Base-by-base conservation (phyloP, 2,888 invertebrate species). In the Neoascia interrupta region DNA sequence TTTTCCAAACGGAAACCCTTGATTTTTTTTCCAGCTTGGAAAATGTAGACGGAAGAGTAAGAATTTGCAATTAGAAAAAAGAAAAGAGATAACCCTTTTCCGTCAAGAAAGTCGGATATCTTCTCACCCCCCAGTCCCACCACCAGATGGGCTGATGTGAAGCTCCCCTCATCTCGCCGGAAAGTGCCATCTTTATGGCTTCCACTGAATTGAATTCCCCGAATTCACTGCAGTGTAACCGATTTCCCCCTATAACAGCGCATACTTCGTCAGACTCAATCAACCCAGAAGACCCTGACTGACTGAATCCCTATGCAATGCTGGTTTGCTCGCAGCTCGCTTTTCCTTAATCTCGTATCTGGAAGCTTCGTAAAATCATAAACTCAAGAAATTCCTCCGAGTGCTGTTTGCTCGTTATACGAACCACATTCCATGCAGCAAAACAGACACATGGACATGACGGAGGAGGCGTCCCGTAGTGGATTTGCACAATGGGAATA, bases 341-440 rank as follows among this genome's bases (percentile, higher is more conserved):
- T 36, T 54, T 49, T 28, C 11, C 34, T 21, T 31, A 49, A 61
- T 56, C 63, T 69, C 69, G 13, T n/a, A n/a, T n/a, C n/a, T n/a
- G n/a, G 6, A 54, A 74, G 68, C 43, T 68, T 63, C 16, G 34
- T 37, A 51, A n/a, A 75, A 75, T 75, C 75, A 75, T 75, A 63
- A 75, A 75, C 69, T 69, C 63, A 69, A 75, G 69, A 63, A 75
- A 75, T 75, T 75, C 69, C 69, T 43, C 37, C 31, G 63, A 58
- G 63, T 61, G 74, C 61, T 68, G 68, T 69, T 69, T 58, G 63
- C 49, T 75, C 63, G 69, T 75, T 69, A 56, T 47, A 51, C 64
- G 23, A 61, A 47, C 74, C 45, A 43, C 68, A 74, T 66, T 74
- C 66, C 66, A 45, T 21, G 45, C 26, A 13, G 51, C n/a, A 28